Evolutionary conservation across 2,113 vertebrate genomes (phyloP), one percentile per base, ranked within the genome.

Genomic region (Macquaria australasica): DNA sequence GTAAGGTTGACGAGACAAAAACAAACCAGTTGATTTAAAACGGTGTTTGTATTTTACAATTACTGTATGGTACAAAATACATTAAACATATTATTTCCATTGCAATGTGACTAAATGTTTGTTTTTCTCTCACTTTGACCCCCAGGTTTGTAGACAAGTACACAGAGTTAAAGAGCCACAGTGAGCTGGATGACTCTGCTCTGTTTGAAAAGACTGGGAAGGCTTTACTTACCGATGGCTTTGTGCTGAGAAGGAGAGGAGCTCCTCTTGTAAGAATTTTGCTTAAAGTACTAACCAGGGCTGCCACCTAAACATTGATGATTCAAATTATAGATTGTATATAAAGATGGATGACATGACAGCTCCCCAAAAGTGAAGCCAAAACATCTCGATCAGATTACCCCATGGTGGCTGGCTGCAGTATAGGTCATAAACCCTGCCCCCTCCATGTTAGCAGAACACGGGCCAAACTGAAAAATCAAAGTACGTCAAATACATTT

Each of bases 111-210:
- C 4, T 25, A 16, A 43, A 21, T 73, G 16, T 68, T 71, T 66
- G 14, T 70, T 59, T 3, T 48, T 59, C 6, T 66, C 5, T 84
- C 3, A 31, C 6, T 82, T 16, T 72, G 37, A n/a, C 55, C 20
- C 31, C 62, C 53, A 99, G 98, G 91, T 99, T 99, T 95, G 96
- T 99, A 1, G 96, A 98, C 74, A 97, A 97, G 80, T 98, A 95
- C 87, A 78, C 59, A 0, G 96, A 97, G 39, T 91, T 99, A 55
- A 90, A 97, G 88, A 95, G 92, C 62, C 85, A 82, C 3, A 95
- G 95, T 16, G 94, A 96, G 15, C 77, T 95, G n/a, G 94, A 96
- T 3, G 96, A 96, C 10, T 93, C 96, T 0, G 93, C 91, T 3
- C 74, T 99, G 72, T 97, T 98, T 91, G 95, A 97, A 76, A 96